Base-by-base conservation (phyloP, 2,113 vertebrate genomes). In the Sturnira hondurensis region DNA sequence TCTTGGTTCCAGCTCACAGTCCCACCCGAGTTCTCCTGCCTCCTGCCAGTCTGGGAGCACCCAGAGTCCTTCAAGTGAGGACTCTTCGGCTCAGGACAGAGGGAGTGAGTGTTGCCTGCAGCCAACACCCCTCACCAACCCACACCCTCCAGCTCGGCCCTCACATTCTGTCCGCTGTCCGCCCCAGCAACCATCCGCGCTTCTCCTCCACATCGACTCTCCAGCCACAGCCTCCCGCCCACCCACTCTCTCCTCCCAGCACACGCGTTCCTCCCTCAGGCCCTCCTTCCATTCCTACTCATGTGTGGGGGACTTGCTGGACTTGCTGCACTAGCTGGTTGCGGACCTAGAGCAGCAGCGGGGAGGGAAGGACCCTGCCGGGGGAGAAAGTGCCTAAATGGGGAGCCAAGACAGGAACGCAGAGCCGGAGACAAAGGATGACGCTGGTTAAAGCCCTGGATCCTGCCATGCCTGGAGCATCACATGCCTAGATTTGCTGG, bases 181-280 rank as follows among this genome's bases (percentile, higher is more conserved):
- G 3, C 36, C 15, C 38, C 10, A 4, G 31, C 17, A 14, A 17
- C 14, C 38, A 5, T 7, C 20, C 28, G 3, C 2, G 31, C 17
- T 73, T 24, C 80, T 31, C 19, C 15, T 5, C 38, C 3, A 4
- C 47, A 36, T 41, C 52, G 7, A n/a, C 38, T 33, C n/a, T 19
- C 16, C 10, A 2, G 14, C 68, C 24, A 22, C 22, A 45, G 61
- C 52, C 31, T 24, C 36, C 14, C 7, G 0, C 61, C 33, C 50
- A 71, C 47, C n/a, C 77, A 6, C 10, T 5, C 71, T 19, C 70
- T 61, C 17, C 58, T 68, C 36, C 15, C 14, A 58, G 43, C 10
- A 58, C 80, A 7, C 17, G 4, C 11, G 36, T 54, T 93, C 95
- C 89, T 24, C 19, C 63, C 0, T 54, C 0, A 16, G 24, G 5